phyloP scores from a whole-genome alignment of 2,888 invertebrate species.

The Trichacis sp. region DNA sequence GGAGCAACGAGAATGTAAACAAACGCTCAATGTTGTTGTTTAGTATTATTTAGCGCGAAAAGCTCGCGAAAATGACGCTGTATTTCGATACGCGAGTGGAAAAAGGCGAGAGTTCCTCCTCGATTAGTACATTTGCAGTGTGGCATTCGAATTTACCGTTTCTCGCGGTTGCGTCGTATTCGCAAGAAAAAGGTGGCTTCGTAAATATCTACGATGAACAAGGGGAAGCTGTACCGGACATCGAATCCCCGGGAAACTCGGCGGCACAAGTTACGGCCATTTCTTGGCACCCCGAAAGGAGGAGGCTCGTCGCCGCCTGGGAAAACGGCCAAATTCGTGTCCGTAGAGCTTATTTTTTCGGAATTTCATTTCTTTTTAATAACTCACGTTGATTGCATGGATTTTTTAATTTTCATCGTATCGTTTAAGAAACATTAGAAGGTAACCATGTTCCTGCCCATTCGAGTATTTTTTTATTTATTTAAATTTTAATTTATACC shows the following conservation, averaged over 20 bases:
- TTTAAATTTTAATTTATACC: not conserved
- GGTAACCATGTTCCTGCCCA: no score
- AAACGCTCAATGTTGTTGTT: no score
- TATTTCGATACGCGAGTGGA: constrained; percentile 88
- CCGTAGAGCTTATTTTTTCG: not conserved
- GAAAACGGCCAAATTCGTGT: constrained; percentile 91
- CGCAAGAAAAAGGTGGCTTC: constrained; percentile 89
- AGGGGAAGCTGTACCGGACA: constrained; percentile 82
- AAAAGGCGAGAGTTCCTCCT: constrained; percentile 79
- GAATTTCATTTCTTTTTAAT: not conserved
- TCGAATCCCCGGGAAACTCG: constrained; percentile 81
- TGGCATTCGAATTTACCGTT: constrained; percentile 88
- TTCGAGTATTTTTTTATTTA: not conserved
- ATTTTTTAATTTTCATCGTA: no score
- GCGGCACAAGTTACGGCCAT: constrained; percentile 85
- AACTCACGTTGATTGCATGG: no score
- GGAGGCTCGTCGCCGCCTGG: constrained; percentile 88
- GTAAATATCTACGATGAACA: constrained; percentile 90
- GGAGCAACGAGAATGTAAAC: no score
- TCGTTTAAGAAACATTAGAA: no score
- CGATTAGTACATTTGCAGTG: constrained; percentile 83
- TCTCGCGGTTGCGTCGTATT: constrained; percentile 87
- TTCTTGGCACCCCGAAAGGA: constrained; percentile 90
- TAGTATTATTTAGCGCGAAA: no score
- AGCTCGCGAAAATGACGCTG: constrained; percentile 76